Conservation (phyloP, 2,113 vertebrate genomes). For the Cololabis saira region DNA sequence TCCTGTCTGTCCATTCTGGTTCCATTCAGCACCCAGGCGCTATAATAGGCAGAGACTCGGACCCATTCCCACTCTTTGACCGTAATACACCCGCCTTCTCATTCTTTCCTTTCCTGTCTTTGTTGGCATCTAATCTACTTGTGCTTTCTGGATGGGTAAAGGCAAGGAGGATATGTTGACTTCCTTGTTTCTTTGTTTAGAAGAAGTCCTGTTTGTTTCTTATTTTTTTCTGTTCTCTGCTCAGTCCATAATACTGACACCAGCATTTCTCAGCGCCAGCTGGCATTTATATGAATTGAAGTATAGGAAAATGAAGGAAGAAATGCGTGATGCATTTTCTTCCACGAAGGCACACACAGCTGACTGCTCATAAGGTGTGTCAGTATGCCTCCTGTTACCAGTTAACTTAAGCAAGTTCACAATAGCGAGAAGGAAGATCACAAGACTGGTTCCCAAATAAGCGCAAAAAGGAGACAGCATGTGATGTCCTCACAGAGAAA, state of each 20-base stretch:
- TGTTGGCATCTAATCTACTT: constrained; percentile 74
- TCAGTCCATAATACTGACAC: constrained; percentile 47
- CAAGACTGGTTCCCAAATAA: constrained; percentile 69
- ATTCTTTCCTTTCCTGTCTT: constrained; percentile 81
- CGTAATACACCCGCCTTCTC: constrained; percentile 62
- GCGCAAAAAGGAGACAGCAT: constrained; percentile 71
- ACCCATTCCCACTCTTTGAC: constrained; percentile 68
- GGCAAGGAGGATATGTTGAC: constrained; percentile 71
- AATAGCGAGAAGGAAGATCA: constrained; percentile 72
- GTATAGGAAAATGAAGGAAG: constrained; percentile 19
- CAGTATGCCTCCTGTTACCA: constrained; percentile 55
- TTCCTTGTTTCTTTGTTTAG: constrained; percentile 78
- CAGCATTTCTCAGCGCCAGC: constrained; percentile 23
- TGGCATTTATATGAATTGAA: constrained; percentile 32
- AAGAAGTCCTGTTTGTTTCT: constrained; percentile 4
- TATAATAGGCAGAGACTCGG: constrained; percentile 72
- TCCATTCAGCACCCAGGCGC: constrained; percentile 74
- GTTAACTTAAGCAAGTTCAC: constrained; percentile 60
- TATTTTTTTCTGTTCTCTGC: constrained; percentile 18
- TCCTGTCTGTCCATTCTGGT: constrained; percentile 73
- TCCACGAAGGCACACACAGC: constrained; percentile 38
- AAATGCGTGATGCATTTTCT: not conserved
- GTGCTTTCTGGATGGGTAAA: constrained; percentile 73
- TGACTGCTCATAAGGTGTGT: constrained; percentile 48
- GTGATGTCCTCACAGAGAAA: constrained; percentile 67